A percentile compares a stretch with the other conserved stretches of the same genome.
phyloP scores from a whole-genome alignment of 2,797 vertebrate genomes.

The Sebastes wilsoni region DNA sequence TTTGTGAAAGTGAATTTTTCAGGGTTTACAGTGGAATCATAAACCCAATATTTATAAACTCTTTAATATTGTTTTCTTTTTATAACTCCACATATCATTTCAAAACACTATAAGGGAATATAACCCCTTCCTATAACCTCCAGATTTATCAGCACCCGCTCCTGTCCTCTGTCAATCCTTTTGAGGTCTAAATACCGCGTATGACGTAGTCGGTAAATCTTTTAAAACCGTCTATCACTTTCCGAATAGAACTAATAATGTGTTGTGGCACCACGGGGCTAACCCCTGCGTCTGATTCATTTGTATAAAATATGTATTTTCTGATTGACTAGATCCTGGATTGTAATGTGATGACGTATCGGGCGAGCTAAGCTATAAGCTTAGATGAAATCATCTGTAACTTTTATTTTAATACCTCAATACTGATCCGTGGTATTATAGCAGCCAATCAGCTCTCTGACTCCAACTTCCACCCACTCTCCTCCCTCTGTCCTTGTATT shows the following conservation, averaged over 20 bases:
- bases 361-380: conserved; percentile 69
- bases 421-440: conserved; percentile 68
- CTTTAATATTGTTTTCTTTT: conserved; percentile 26
- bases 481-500: neutral
- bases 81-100: conserved; percentile 9
- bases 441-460: conserved; percentile 56
- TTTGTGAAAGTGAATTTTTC: conserved; percentile 22
- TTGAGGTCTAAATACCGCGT: conserved; percentile 51
- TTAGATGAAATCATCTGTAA: conserved; percentile 74
- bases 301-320: conserved; percentile 70
- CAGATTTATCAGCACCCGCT: conserved; percentile 34
- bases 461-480: conserved; percentile 6
- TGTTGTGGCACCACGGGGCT: conserved; percentile 25
- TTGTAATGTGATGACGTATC: conserved; percentile 74
- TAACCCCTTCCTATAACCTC: conserved; percentile 2
- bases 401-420: conserved; percentile 73
- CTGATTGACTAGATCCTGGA: conserved; percentile 69
- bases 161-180: conserved; percentile 50
- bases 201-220: conserved; percentile 60
- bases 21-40: conserved; percentile 15
- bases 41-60: conserved; percentile 26
- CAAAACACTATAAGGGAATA: conserved; percentile 8
- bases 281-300: conserved; percentile 53
- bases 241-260: conserved; percentile 65
- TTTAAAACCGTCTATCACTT: conserved; percentile 64